A percentile compares a stretch with the other conserved stretches of the same genome.
phyloP scores from a whole-genome alignment of 2,888 invertebrate genomes.

The Halictus quadricinctus region DNA sequence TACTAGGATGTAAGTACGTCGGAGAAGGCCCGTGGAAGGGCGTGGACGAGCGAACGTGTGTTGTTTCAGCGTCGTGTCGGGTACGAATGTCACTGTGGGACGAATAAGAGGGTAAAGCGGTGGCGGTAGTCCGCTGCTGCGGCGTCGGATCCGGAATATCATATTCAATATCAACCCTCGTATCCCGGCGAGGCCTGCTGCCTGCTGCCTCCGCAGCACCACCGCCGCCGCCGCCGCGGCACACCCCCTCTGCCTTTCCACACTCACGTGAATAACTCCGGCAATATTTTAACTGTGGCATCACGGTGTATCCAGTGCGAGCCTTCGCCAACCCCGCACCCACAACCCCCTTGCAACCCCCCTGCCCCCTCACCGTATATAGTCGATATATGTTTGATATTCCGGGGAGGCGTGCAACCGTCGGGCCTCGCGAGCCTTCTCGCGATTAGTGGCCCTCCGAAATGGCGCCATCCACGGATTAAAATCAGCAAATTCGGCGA shows the following conservation, averaged over 20 bases:
- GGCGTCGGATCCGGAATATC: slow-evolving; percentile 76
- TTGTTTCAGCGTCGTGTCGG: slow-evolving; percentile 56
- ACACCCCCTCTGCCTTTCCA: slow-evolving; percentile 56
- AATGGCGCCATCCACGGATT: not conserved
- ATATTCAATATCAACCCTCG: slow-evolving; percentile 78
- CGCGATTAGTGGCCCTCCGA: not conserved
- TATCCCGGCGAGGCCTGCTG: slow-evolving; percentile 48
- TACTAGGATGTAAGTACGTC: slow-evolving; percentile 63
- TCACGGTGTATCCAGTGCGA: slow-evolving; percentile 65
- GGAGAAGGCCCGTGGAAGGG: slow-evolving; percentile 53
- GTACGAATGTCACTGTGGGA: slow-evolving; percentile 65
- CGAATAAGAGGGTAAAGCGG: slow-evolving; percentile 71
- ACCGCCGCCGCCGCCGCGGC: not conserved
- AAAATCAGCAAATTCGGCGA: not conserved
- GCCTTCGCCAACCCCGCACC: slow-evolving; percentile 47
- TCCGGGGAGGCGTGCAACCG: not conserved
- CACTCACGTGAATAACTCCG: slow-evolving; percentile 76
- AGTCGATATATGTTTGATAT: slow-evolving; percentile 8
- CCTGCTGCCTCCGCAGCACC: slow-evolving; percentile 36
- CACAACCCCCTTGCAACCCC: not conserved
- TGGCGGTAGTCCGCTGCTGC: slow-evolving; percentile 70
- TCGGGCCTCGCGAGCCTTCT: slow-evolving; percentile 1
- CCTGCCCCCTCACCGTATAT: not conserved
- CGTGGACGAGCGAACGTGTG: slow-evolving; percentile 56
- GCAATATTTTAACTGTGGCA: slow-evolving; percentile 76